phyloP scores from a whole-genome alignment of 1,140 invertebrate genomes.

The Rhyzopertha dominica region DNA sequence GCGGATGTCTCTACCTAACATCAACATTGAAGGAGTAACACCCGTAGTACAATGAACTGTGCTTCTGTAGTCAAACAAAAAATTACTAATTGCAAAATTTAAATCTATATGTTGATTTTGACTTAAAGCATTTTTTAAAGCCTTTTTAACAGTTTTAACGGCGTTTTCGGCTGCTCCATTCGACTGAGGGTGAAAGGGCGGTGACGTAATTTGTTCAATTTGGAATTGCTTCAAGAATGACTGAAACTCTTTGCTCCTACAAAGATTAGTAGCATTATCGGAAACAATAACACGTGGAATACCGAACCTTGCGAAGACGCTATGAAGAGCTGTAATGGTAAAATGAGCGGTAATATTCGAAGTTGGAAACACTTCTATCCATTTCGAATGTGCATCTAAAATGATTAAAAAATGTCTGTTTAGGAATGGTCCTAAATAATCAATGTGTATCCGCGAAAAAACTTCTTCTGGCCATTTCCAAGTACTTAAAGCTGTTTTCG shows the following conservation, averaged over 20 bases:
- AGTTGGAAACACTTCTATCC: constrained; percentile 14
- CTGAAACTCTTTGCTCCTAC: constrained; percentile 30
- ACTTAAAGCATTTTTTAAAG: constrained; percentile 30
- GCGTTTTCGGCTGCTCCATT: constrained; percentile 44
- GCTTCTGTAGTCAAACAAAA: constrained; percentile 30
- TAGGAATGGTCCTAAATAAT: constrained; percentile 14
- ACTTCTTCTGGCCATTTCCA: constrained; percentile 11
- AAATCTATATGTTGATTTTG: constrained; percentile 7
- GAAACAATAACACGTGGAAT: constrained; percentile 36
- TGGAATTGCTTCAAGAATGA: constrained; percentile 31
- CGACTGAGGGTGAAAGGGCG: constrained; percentile 39
- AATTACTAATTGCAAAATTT: constrained; percentile 10
- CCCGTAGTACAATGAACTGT: constrained; percentile 23
- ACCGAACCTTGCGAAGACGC: constrained; percentile 28
- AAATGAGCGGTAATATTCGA: constrained; percentile 2
- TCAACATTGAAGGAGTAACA: constrained; percentile 18
- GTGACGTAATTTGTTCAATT: constrained; percentile 34
- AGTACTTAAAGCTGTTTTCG: constrained; percentile 8
- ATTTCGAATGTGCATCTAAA: constrained; percentile 11
- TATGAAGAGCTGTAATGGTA: constrained; percentile 1
- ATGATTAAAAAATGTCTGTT: constrained; percentile 15
- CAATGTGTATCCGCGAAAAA: constrained; percentile 10
- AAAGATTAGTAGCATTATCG: constrained; percentile 39
- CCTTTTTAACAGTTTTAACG: constrained; percentile 43
- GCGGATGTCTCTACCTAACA: constrained; percentile 26